Base-by-base conservation (phyloP, 2,888 invertebrate genomes). In the Galeopsomyia nigrocyanea region DNA sequence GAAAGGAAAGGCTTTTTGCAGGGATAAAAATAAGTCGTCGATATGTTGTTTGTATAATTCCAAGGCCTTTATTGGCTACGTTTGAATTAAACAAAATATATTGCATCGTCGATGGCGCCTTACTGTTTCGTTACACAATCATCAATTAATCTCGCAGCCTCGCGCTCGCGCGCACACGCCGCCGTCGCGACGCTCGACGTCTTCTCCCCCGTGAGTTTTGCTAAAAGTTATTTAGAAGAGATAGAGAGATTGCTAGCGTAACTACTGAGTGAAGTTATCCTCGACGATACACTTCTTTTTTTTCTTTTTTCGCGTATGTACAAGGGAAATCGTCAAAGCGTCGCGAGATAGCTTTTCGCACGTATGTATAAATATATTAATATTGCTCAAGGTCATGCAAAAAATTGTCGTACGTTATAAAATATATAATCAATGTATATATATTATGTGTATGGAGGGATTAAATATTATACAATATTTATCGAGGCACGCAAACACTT, bases 341-440 rank as follows among this genome's bases (percentile, higher is more conserved):
- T 72, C 73, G 64, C 68, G 51, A 53, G 47, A 26, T 71, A 74
- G 64, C 57, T 62, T 65, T 39, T 73, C 60, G 57, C 78, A 75
- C 71, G 71, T 63, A 80, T 78, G 80, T 80, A 81, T 78, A 80
- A 77, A 80, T 81, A 81, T 82, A 82, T 83, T 82, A 82, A 83
- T 84, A 84, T 84, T 83, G 83, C 84, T 84, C 79, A 81, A 80
- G 77, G 77, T 83, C 81, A 83, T 83, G 82, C 82, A 81, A 82
- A n/a, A 82, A 82, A 80, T 80, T 68, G 79, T 80, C 79, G 78
- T 82, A 80, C 77, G 75, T 80, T 79, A 81, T 80, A 82, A 83
- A 82, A 83, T 82, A 82, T 82, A 82, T 79, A 26, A 77, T 77
- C 73, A 73, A 76, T 78, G 73, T 79, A 79, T 80, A 26, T 57